Evolutionary conservation across 2,888 invertebrate genomes (phyloP), one percentile per base, ranked within the genome.

Genomic region (Serripes groenlandicus): DNA sequence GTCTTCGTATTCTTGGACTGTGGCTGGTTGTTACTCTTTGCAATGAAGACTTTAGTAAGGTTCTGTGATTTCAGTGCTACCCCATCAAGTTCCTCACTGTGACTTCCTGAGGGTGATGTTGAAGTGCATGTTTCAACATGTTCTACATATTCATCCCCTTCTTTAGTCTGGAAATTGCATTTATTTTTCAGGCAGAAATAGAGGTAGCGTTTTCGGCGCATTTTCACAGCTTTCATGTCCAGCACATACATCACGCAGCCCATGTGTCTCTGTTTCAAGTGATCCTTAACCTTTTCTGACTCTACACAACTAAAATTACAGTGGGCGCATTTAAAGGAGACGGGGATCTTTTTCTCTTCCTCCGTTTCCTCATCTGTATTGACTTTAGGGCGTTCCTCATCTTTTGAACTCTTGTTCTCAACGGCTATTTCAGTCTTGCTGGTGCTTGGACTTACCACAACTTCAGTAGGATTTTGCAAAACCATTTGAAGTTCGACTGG

Each of bases 41-140:
- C 73, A n/a, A 86, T 83, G 69, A 89, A 87, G 26, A 78, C 74
- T 35, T 82, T 81, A 0, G 87, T 88, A 49, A 87, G 70, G 54
- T 89, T 87, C 23, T 88, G 68, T 37, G 87, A 87, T 68, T 88
- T 90, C 30, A 87, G 79, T n/a, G 83, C 54, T 30, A 62, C 52
- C 28, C 73, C 62, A 49, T 89, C 87, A 54, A 88, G 80, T 62
- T 83, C 74, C 37, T 73, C 78, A 30, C 78, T 75, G n/a, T 78
- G 80, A 37, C 72, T 42, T 34, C 62, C 72, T 26, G 11, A 23
- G 26, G 79, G 71, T 23, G 85, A 54, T 90, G 89, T 90, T 9
- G 92, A 91, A 37, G 89, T 90, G 75, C 91, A 91, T 52, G 75
- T 78, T 28, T 88, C 89, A 21, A 85, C 83, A 75, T 92, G 92